A percentile compares a stretch with the other conserved stretches of the same genome.
phyloP scores from a whole-genome alignment of 2,888 invertebrate species.

The Scotopteryx bipunctaria region DNA sequence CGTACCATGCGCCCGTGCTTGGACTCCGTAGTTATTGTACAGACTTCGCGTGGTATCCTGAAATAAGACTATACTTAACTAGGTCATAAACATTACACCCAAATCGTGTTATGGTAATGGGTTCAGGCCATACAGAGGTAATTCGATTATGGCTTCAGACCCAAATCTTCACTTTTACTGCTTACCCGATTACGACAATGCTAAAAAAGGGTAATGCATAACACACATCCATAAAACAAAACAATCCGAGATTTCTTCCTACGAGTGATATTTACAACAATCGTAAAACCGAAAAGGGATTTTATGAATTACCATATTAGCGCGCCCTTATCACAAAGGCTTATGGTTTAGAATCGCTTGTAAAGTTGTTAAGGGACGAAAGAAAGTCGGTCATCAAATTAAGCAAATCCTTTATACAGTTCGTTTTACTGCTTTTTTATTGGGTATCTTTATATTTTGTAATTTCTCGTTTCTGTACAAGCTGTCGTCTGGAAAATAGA shows the following conservation, averaged over 20 bases:
- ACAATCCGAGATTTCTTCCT: slow-evolving; percentile 12
- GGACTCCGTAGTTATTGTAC: too few species aligned
- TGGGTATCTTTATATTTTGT: slow-evolving; percentile 11
- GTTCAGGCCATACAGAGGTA: background rate
- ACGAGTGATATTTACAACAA: slow-evolving; percentile 15
- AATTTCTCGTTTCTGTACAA: slow-evolving; percentile 14
- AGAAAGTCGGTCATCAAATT: slow-evolving; percentile 31
- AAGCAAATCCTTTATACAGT: slow-evolving; percentile 31
- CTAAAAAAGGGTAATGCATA: slow-evolving; percentile 7
- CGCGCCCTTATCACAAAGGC: slow-evolving; percentile 3
- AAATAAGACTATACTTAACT: too few species aligned
- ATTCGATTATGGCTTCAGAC: background rate
- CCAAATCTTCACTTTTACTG: background rate
- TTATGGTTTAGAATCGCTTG: slow-evolving; percentile 11
- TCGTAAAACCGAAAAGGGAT: slow-evolving; percentile 17
- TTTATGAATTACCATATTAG: slow-evolving; percentile 15
- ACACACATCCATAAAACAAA: slow-evolving; percentile 20
- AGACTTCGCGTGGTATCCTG: too few species aligned
- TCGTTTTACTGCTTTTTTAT: slow-evolving; percentile 33
- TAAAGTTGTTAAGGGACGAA: background rate
- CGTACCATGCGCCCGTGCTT: too few species aligned
- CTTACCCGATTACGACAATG: background rate
- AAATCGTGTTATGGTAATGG: background rate
- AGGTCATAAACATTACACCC: too few species aligned
- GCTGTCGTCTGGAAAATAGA: slow-evolving; percentile 16